Evolutionary conservation across 2,888 invertebrate genomes (phyloP).

Genomic region (Drosophila neonasuta): DNA sequence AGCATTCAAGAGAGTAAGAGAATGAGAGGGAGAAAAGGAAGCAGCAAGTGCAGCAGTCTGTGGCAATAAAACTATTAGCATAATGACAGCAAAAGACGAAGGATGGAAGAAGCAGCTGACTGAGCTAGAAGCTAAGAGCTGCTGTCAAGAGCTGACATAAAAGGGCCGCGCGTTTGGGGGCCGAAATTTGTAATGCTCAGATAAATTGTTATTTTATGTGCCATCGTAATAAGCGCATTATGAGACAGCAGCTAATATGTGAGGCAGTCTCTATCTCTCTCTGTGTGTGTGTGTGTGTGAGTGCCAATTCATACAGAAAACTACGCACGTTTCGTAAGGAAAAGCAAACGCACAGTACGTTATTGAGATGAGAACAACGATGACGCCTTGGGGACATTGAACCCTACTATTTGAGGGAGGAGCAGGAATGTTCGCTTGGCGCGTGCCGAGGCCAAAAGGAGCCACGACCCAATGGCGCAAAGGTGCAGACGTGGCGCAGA

Average conservation of each 20-base stretch:
- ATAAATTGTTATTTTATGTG: conserved; percentile 79
- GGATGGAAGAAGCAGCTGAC: conserved; percentile 30
- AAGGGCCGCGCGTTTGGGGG: conserved; percentile 46
- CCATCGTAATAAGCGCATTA: conserved; percentile 77
- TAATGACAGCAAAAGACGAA: conserved; percentile 48
- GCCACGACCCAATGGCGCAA: conserved; percentile 52
- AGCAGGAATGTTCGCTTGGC: not conserved
- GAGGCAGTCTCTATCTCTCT: conserved; percentile 3
- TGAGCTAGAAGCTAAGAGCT: conserved; percentile 28
- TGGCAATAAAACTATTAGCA: conserved; percentile 68
- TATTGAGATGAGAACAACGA: conserved; percentile 62
- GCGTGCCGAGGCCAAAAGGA: conserved; percentile 23
- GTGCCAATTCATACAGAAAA: conserved; percentile 68
- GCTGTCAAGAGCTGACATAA: conserved; percentile 53
- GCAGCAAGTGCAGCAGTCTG: conserved; percentile 46
- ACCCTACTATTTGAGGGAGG: conserved; percentile 41
- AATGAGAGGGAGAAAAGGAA: not conserved
- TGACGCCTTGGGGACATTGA: conserved; percentile 71
- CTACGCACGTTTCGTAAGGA: conserved; percentile 66
- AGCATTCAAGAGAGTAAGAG: conserved; percentile 53
- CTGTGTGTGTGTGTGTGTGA: conserved; percentile 18
- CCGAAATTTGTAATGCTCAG: conserved; percentile 73
- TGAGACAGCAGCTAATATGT: conserved; percentile 36
- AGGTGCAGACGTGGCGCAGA: conserved; percentile 71
- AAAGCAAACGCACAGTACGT: conserved; percentile 33